Conservation (phyloP, 1,140 invertebrate species). For the Panagrolaimus sp. region DNA sequence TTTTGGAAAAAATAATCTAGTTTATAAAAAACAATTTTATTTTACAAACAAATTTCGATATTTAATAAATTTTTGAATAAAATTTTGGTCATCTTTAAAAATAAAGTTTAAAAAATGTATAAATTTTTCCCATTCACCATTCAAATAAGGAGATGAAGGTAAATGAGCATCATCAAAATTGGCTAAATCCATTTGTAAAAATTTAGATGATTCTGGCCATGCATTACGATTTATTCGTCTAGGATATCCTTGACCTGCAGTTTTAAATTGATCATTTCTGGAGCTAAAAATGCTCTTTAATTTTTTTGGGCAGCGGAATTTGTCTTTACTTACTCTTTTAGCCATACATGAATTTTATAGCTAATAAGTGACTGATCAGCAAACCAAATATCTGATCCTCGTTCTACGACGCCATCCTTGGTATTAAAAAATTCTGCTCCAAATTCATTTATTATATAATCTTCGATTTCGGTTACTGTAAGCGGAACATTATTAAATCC, state of each 20-base stretch:
- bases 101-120: no score
- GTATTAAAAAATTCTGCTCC: not conserved
- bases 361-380: not conserved
- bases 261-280: not conserved
- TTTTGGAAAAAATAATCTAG: no score
- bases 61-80: no score
- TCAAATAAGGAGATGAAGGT: no score
- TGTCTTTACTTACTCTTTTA: not conserved
- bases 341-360: not conserved
- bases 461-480: not conserved
- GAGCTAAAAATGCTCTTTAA: conserved; percentile 6
- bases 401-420: not conserved
- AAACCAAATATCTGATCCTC: not conserved
- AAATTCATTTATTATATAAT: not conserved
- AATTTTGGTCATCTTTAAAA: no score
- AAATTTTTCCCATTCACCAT: no score
- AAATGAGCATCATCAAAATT: no score
- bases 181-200: not conserved
- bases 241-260: not conserved
- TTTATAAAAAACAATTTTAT: no score
- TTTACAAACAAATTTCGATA: no score
- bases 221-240: not conserved
- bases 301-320: no score
- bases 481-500: not conserved
- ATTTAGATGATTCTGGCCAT: not conserved